These are phyloP conservation scores for Schmidtea mediterranea DNA, from an alignment of 1,140 invertebrate genomes.

Conservation along the genomic window DNA sequence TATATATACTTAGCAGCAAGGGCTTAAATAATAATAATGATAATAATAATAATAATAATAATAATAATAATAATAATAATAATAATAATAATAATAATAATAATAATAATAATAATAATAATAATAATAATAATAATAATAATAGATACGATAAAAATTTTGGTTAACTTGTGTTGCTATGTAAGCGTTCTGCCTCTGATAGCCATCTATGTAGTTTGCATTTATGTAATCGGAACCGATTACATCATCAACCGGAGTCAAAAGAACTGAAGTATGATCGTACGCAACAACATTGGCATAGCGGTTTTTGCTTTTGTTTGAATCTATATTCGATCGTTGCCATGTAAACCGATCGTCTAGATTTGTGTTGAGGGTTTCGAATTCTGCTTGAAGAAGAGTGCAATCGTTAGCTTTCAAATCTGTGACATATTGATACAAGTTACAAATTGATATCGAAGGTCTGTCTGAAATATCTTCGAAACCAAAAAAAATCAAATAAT, in stretches of 20 bases:
- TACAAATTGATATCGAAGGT: slow-evolving; percentile 71
- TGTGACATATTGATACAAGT: slow-evolving; percentile 77
- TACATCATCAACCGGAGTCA: slow-evolving; percentile 33
- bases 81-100: neutral
- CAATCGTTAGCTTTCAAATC: slow-evolving; percentile 80
- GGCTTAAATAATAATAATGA: too few relatives aligned
- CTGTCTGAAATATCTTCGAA: too few relatives aligned
- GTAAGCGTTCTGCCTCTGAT: slow-evolving; percentile 4
- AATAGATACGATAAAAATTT: too few relatives aligned
- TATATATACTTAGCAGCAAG: too few relatives aligned
- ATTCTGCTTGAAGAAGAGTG: slow-evolving; percentile 47
- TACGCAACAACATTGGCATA: slow-evolving; percentile 92
- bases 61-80: neutral
- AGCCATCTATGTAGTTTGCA: slow-evolving; percentile 34
- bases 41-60: too few relatives aligned
- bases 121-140: too few relatives aligned
- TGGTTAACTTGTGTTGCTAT: slow-evolving; percentile 9
- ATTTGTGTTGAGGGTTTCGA: slow-evolving; percentile 29
- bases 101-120: too few relatives aligned
- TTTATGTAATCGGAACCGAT: slow-evolving; percentile 68
- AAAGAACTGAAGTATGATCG: slow-evolving; percentile 69
- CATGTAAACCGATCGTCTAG: slow-evolving; percentile 88
- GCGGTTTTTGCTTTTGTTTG: slow-evolving; percentile 80
- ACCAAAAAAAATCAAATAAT: too few relatives aligned
- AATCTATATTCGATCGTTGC: slow-evolving; percentile 78